Evolutionary conservation across 2,888 invertebrate genomes (phyloP).

Genomic region (Euclidia mi): DNA sequence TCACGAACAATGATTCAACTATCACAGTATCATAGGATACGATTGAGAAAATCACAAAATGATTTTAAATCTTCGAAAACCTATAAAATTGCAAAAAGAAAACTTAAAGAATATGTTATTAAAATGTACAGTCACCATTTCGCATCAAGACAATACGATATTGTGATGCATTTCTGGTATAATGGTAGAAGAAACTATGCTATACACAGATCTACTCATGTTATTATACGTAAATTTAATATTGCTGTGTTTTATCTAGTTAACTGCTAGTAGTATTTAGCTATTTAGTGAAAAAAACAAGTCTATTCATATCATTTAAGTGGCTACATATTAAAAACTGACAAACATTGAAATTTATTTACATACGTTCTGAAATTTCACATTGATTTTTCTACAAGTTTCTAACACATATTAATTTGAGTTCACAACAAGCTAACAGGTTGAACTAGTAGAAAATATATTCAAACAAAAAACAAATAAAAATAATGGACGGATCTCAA

Average conservation of each 20-base stretch:
- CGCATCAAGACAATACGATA: conserved; percentile 31
- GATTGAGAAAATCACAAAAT: conserved; percentile 48
- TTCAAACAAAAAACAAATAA: conserved; percentile 56
- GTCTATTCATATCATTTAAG: conserved; percentile 25
- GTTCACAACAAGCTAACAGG: conserved; percentile 52
- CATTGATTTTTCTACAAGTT: conserved; percentile 60
- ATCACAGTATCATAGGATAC: conserved; percentile 75
- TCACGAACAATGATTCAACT: conserved; percentile 53
- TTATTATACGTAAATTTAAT: conserved; percentile 52
- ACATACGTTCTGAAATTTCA: conserved; percentile 60
- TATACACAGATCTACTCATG: conserved; percentile 68
- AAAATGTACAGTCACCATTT: conserved; percentile 18
- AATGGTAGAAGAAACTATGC: conserved; percentile 47
- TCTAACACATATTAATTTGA: conserved; percentile 54
- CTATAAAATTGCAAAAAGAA: conserved; percentile 15
- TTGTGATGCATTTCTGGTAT: conserved; percentile 35
- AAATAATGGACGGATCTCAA: conserved; percentile 79
- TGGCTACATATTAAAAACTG: conserved; percentile 42
- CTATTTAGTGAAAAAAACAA: conserved; percentile 51
- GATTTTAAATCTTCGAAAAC: conserved; percentile 24
- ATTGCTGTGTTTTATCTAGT: conserved; percentile 65
- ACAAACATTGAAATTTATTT: conserved; percentile 52
- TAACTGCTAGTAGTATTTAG: conserved; percentile 48
- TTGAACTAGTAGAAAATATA: conserved; percentile 45
- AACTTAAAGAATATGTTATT: conserved; percentile 18